Percentiles rank a stretch among this genome's conserved stretches.
phyloP scores from a whole-genome alignment of 2,797 vertebrate genomes.

The Hemitrygon akajei region DNA sequence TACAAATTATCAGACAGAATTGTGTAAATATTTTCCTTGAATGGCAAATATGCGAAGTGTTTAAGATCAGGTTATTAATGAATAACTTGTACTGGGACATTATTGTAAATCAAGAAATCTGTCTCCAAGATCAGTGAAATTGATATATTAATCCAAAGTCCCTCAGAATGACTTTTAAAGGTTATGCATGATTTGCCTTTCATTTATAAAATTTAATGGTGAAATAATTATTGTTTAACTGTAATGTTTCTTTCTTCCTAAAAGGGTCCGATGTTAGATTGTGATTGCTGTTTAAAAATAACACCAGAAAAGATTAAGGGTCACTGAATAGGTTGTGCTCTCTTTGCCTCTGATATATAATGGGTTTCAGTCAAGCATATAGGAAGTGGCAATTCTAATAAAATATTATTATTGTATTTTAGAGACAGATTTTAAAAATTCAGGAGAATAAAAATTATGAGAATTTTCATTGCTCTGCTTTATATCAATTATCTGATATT shows the following conservation, averaged over 20 bases:
- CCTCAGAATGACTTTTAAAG: neutral
- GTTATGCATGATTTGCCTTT: too few species aligned
- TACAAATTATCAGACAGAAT: neutral
- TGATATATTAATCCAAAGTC: neutral
- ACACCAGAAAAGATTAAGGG: neutral
- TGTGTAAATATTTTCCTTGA: neutral
- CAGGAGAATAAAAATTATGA: neutral
- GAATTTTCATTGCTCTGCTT: neutral
- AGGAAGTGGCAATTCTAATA: neutral
- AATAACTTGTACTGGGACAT: neutral
- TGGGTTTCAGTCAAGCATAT: constrained; percentile 2
- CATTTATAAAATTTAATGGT: neutral
- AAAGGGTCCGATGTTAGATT: neutral
- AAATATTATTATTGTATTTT: neutral
- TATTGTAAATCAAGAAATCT: neutral
- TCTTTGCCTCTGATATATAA: neutral
- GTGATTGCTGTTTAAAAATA: neutral
- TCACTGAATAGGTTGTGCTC: neutral
- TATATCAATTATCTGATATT: neutral
- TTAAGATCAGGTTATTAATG: neutral
- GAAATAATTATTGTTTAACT: neutral
- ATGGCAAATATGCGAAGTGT: neutral
- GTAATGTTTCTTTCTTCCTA: neutral
- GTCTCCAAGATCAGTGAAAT: neutral
- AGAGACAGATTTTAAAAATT: neutral